These are phyloP conservation scores for Amphipoea lucens DNA, from an alignment of 2,888 invertebrate genomes.

Conservation along the genomic window DNA sequence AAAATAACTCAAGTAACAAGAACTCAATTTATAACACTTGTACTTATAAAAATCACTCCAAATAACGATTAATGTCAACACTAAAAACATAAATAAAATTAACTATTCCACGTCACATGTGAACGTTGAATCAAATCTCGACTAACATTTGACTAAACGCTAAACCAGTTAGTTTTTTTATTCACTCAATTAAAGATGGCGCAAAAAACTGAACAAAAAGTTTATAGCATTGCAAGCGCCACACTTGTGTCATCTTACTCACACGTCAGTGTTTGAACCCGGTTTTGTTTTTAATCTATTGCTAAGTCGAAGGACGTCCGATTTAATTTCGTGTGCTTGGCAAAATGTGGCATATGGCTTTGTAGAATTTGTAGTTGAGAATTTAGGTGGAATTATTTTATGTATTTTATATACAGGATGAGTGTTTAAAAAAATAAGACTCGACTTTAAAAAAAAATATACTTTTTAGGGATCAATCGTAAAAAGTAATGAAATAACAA, in stretches of 20 bases:
- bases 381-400: no score
- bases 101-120: slow-evolving; percentile 3
- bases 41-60: background rate
- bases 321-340: background rate
- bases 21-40: background rate
- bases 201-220: slow-evolving; percentile 55
- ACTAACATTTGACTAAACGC: slow-evolving; percentile 18
- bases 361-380: no score
- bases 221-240: slow-evolving; percentile 51
- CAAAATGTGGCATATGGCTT: background rate
- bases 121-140: slow-evolving; percentile 27
- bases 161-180: slow-evolving; percentile 43
- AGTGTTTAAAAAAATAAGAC: no score
- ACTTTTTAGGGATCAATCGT: no score
- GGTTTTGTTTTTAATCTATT: slow-evolving; percentile 27
- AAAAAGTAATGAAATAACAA: no score
- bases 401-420: no score
- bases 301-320: background rate
- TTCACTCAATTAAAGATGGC: slow-evolving; percentile 37
- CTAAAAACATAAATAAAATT: slow-evolving; percentile 1
- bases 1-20: background rate
- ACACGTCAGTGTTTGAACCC: slow-evolving; percentile 7
- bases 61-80: slow-evolving; percentile 16
- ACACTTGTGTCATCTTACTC: slow-evolving; percentile 45
- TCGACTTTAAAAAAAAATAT: no score